A percentile compares a stretch with the other conserved stretches of the same genome.
phyloP scores from a whole-genome alignment of 1,140 invertebrate genomes.

The Leptonema lineaticorne region DNA sequence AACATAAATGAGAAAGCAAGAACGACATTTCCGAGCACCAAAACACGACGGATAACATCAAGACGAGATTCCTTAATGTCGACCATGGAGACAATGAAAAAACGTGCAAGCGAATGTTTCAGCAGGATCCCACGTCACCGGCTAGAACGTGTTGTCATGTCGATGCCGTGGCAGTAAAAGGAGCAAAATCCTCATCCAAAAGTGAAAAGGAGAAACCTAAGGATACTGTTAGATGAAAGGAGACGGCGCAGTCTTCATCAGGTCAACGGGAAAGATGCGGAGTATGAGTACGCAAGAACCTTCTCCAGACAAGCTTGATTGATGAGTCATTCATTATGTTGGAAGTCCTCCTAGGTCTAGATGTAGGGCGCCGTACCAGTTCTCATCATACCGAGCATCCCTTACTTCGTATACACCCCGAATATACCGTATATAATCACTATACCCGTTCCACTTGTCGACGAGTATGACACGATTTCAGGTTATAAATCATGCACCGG shows the following conservation, averaged over 20 bases:
- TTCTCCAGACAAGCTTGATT: conserved; percentile 34
- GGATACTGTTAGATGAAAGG: not conserved
- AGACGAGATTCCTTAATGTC: not conserved
- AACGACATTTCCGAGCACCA: too few species aligned
- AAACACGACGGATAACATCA: not conserved
- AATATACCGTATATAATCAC: too few species aligned
- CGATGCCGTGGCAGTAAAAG: not conserved
- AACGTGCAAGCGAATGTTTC: conserved; percentile 10
- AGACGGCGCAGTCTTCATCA: too few species aligned
- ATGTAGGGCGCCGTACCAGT: not conserved
- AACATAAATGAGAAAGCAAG: too few species aligned
- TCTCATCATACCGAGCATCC: not conserved
- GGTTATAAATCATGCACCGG: conserved; percentile 30
- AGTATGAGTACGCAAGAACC: too few species aligned
- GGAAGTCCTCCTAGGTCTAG: not conserved
- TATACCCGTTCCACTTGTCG: too few species aligned
- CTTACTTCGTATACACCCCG: conserved; percentile 25
- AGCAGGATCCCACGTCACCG: not conserved
- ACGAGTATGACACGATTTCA: conserved; percentile 19
- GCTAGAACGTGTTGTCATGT: not conserved
- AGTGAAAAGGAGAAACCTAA: not conserved
- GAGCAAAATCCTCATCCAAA: not conserved
- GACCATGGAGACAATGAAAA: conserved; percentile 17
- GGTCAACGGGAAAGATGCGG: too few species aligned
- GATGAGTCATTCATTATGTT: conserved; percentile 35